Base-by-base conservation (phyloP, 2,888 invertebrate genomes). In the Coenonympha arcania region DNA sequence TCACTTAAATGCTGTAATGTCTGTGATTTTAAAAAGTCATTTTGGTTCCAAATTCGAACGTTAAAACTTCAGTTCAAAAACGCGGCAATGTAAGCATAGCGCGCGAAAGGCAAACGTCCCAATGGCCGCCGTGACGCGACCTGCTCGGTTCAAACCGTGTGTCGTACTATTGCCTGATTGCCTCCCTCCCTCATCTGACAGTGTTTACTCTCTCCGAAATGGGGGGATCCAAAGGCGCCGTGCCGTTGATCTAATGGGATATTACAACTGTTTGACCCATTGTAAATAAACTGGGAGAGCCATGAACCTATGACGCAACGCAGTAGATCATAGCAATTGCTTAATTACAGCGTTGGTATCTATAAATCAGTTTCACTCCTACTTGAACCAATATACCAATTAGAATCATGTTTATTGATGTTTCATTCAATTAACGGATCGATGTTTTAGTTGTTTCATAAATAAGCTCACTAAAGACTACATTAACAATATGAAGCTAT, bases 161-260 rank as follows among this genome's bases (percentile, higher is more conserved):
- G 70, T 72, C 69, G 75, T 78, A 86, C 85, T 86, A 85, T 81
- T 75, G 72, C 64, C 76, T 78, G 85, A 85, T 81, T 75, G 72
- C 64, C 76, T 78, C 82, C 81, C 79, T 78, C 76, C 76, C 76
- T 77, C 74, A 73, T 79, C 76, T 78, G n/a, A n/a, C n/a, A n/a
- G 68, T 79, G 79, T 83, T 81, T 84, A 81, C 81, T 76, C 71
- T 75, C 75, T 73, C 66, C 74, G 64, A 76, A 81, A 81, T 77
- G 76, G 83, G 74, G 78, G 82, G 76, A 73, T 73, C 62, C 62
- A 66, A 70, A 74, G 76, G 76, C 79, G 76, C 76, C 71, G 69
- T 58, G 57, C 64, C 59, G 64, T 65, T 63, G 62, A 68, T 70
- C 69, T 68, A 69, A 63, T 67, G 70, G 70, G 67, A 67, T 65